Percentiles rank a stretch among this genome's conserved stretches.
Evolutionary conservation across 1,140 invertebrate species (phyloP).

Genomic region (Mesaphorura yosii): DNA sequence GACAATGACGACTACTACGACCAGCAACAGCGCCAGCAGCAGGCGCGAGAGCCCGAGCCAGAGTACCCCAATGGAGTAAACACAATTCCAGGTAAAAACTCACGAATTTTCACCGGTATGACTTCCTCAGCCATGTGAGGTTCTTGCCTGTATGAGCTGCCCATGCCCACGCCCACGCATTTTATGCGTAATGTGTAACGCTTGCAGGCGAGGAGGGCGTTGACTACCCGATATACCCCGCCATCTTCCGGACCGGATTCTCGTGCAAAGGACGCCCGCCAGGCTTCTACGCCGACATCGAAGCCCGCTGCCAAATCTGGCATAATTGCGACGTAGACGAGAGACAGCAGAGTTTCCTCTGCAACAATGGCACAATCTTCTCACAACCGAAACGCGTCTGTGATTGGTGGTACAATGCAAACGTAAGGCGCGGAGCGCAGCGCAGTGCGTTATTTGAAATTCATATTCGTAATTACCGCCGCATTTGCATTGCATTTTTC

Average conservation of each 20-base stretch:
- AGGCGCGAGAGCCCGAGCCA: slow-evolving; percentile 8
- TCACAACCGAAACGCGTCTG: slow-evolving; percentile 76
- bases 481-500: background rate
- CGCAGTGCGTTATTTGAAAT: slow-evolving; percentile 49
- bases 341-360: slow-evolving; percentile 49
- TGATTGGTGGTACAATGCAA: slow-evolving; percentile 88
- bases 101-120: too few relatives aligned
- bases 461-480: background rate
- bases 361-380: slow-evolving; percentile 77
- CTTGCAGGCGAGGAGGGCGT: slow-evolving; percentile 18
- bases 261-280: slow-evolving; percentile 15
- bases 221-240: slow-evolving; percentile 22
- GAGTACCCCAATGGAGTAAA: slow-evolving; percentile 29
- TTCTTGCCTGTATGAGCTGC: too few relatives aligned
- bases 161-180: too few relatives aligned
- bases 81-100: slow-evolving; percentile 28
- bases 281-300: slow-evolving; percentile 29
- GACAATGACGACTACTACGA: slow-evolving; percentile 7
- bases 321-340: slow-evolving; percentile 26
- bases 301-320: slow-evolving; percentile 28
- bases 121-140: too few relatives aligned
- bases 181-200: background rate
- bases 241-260: slow-evolving; percentile 25
- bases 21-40: background rate
- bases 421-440: too few relatives aligned